phyloP scores from a whole-genome alignment of 2,113 vertebrate species.

The Pagrus major region DNA sequence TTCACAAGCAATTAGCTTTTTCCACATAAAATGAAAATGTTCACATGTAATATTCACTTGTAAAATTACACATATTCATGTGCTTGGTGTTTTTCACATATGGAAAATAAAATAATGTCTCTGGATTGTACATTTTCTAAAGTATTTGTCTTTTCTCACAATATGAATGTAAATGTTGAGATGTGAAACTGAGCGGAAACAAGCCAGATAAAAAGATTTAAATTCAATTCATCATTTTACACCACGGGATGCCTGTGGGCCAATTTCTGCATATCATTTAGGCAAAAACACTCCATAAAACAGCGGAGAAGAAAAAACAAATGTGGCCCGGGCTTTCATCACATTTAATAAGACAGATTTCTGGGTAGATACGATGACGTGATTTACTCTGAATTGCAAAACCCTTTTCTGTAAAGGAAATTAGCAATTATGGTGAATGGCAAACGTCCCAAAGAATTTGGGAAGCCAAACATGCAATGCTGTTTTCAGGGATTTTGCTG shows the following conservation, averaged over 20 bases:
- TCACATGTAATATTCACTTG: too few species aligned
- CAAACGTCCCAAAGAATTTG: slow-evolving; percentile 31
- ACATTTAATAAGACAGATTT: slow-evolving; percentile 33
- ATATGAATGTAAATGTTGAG: too few species aligned
- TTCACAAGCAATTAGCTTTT: too few species aligned
- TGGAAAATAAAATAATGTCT: too few species aligned
- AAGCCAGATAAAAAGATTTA: neutral
- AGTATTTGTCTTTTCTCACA: too few species aligned
- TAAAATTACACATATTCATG: too few species aligned
- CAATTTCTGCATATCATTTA: slow-evolving; percentile 16
- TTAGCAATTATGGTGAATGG: slow-evolving; percentile 53
- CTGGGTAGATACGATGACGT: neutral
- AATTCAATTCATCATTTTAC: neutral
- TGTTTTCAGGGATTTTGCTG: slow-evolving; percentile 41
- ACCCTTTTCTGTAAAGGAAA: slow-evolving; percentile 21
- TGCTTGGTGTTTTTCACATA: too few species aligned
- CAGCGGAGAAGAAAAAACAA: neutral
- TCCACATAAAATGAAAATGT: too few species aligned
- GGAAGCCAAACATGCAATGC: slow-evolving; percentile 33
- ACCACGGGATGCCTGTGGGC: neutral
- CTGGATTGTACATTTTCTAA: too few species aligned
- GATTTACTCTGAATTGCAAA: slow-evolving; percentile 35
- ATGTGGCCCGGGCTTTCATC: slow-evolving; percentile 28
- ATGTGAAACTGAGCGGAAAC: too few species aligned
- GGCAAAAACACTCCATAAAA: slow-evolving; percentile 7